These are phyloP conservation scores for Spondyliosoma cantharus DNA, from an alignment of 2,797 vertebrate genomes.

Conservation along the genomic window DNA sequence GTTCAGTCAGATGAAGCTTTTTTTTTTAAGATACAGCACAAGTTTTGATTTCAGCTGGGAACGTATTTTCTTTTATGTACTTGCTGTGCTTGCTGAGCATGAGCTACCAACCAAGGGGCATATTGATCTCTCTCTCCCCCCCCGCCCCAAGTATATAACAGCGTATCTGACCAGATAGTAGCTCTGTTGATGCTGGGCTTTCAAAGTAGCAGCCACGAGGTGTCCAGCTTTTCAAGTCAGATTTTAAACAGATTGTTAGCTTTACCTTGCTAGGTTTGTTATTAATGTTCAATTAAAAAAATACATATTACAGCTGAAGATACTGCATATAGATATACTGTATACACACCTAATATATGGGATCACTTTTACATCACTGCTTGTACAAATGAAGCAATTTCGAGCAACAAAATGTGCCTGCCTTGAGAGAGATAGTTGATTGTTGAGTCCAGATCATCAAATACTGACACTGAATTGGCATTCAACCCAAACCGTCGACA, in stretches of 20 bases:
- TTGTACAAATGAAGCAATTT: background rate
- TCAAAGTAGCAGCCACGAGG: slow-evolving; percentile 38
- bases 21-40: slow-evolving; percentile 20
- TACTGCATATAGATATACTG: background rate
- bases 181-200: slow-evolving; percentile 47
- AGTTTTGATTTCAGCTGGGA: slow-evolving; percentile 47
- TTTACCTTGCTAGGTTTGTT: background rate
- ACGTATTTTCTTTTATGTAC: slow-evolving; percentile 57
- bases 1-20: slow-evolving; percentile 28
- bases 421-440: no score
- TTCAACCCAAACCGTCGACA: no score
- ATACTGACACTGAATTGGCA: no score
- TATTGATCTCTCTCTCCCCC: slow-evolving; percentile 55
- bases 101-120: slow-evolving; percentile 59
- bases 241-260: slow-evolving; percentile 10
- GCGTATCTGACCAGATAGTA: slow-evolving; percentile 62
- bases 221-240: slow-evolving; percentile 21
- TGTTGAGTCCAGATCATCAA: no score
- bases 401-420: no score
- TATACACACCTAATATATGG: background rate
- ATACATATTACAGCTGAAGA: background rate
- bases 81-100: slow-evolving; percentile 43
- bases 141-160: slow-evolving; percentile 54
- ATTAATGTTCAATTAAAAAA: background rate
- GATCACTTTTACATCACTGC: background rate